Conservation (phyloP, 2,113 vertebrate genomes). For the Apeltes quadracus region DNA sequence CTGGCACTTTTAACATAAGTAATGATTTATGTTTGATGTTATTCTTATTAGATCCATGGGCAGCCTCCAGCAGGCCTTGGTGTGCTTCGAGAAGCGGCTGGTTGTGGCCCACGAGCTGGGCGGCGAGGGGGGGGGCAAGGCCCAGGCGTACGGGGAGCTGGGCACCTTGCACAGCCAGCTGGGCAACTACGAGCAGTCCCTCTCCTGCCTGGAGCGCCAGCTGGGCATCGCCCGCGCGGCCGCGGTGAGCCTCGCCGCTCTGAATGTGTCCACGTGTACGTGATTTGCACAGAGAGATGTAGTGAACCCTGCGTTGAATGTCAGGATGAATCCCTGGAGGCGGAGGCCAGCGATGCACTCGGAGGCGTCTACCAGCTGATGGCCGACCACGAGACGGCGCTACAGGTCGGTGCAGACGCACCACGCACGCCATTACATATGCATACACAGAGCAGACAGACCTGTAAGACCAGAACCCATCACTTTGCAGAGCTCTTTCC, state of each 20-base stretch:
- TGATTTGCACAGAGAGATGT: slow-evolving; percentile 44
- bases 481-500: too few species aligned
- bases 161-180: slow-evolving; percentile 94
- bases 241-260: slow-evolving; percentile 49
- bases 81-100: slow-evolving; percentile 96
- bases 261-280: not conserved
- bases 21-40: too few species aligned
- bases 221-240: slow-evolving; percentile 86
- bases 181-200: slow-evolving; percentile 94
- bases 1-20: too few species aligned
- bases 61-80: slow-evolving; percentile 92
- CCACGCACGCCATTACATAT: too few species aligned
- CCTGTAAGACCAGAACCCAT: too few species aligned
- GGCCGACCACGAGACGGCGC: slow-evolving; percentile 91
- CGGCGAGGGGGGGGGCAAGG: slow-evolving; percentile 90
- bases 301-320: slow-evolving; percentile 48
- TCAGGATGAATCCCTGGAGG: slow-evolving; percentile 89
- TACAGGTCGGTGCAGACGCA: slow-evolving; percentile 76
- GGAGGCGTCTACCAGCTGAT: slow-evolving; percentile 94
- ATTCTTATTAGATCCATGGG: slow-evolving; percentile 95
- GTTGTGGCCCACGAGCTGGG: slow-evolving; percentile 95
- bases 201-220: slow-evolving; percentile 95
- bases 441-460: too few species aligned
- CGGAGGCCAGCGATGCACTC: slow-evolving; percentile 89
- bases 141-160: slow-evolving; percentile 95